Conservation (phyloP, 1,140 invertebrate genomes). For the Anoplophora glabripennis region DNA sequence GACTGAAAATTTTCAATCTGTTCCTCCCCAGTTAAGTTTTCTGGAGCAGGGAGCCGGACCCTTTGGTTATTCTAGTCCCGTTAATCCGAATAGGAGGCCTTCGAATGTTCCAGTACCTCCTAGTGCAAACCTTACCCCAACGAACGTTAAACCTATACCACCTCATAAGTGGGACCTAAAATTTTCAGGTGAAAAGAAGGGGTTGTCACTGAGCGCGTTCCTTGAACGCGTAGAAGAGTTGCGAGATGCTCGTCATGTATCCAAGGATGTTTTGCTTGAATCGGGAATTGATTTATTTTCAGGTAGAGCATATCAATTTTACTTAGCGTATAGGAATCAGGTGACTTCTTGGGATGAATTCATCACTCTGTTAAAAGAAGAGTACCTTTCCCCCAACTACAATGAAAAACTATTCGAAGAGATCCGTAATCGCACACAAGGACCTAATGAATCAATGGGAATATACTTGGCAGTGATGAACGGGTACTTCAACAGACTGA, state of each 20-base stretch:
- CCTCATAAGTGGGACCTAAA: constrained; percentile 12
- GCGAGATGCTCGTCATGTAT: constrained; percentile 24
- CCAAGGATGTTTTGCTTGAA: constrained; percentile 20
- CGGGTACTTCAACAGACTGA: constrained; percentile 34
- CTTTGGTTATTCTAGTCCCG: background rate
- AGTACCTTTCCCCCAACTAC: constrained; percentile 36
- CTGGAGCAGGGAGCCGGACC: background rate
- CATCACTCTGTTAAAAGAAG: constrained; percentile 17
- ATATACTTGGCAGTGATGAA: constrained; percentile 41
- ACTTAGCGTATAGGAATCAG: constrained; percentile 17
- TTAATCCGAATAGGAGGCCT: background rate
- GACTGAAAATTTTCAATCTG: background rate
- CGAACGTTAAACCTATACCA: background rate
- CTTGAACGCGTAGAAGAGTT: constrained; percentile 36
- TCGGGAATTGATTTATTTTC: constrained; percentile 37
- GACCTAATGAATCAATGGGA: constrained; percentile 36
- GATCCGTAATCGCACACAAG: constrained; percentile 38
- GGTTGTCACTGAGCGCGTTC: constrained; percentile 29
- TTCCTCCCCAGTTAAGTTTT: background rate
- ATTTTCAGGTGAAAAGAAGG: constrained; percentile 6
- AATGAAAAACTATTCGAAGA: constrained; percentile 37
- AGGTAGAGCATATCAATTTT: constrained; percentile 38
- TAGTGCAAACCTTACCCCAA: background rate
- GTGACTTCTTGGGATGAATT: constrained; percentile 34
- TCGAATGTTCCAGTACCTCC: background rate